Conservation (phyloP, 2,113 vertebrate genomes). For the Rhinogobius similis region DNA sequence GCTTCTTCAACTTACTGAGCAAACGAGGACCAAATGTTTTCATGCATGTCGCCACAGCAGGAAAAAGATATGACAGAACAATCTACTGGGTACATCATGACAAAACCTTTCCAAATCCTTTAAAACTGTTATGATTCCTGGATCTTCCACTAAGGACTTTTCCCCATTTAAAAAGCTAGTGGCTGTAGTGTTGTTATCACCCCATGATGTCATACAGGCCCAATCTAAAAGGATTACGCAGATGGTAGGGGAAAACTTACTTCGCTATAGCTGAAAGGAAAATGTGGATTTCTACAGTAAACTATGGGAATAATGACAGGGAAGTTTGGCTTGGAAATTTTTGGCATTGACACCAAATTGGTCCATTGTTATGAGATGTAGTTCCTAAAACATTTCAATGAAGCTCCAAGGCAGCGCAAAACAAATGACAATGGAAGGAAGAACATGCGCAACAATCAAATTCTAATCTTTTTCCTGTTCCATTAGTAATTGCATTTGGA, state of each 20-base stretch:
- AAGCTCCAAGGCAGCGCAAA: conserved; percentile 41
- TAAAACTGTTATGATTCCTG: conserved; percentile 67
- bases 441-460: conserved; percentile 24
- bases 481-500: conserved; percentile 32
- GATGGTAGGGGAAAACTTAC: conserved; percentile 44
- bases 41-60: conserved; percentile 36
- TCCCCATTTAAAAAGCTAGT: conserved; percentile 27
- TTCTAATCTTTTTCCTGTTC: conserved; percentile 31
- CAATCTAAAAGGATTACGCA: conserved; percentile 58
- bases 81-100: conserved; percentile 50
- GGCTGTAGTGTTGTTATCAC: conserved; percentile 56
- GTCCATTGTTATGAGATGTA: conserved; percentile 40
- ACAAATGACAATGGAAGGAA: conserved; percentile 53
- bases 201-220: conserved; percentile 66
- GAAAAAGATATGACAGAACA: conserved; percentile 49
- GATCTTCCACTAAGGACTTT: conserved; percentile 53
- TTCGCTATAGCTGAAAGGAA: conserved; percentile 47
- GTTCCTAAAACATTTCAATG: conserved; percentile 41
- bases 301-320: conserved; percentile 59
- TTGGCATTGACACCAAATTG: conserved; percentile 38
- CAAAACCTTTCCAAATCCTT: conserved; percentile 63
- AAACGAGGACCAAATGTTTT: conserved; percentile 64
- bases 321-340: conserved; percentile 41
- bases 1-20: conserved; percentile 36
- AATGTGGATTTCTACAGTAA: conserved; percentile 57